Evolutionary conservation across 1,140 invertebrate genomes (phyloP), one percentile per base, ranked within the genome.

Genomic region (Drosophila simulans): DNA sequence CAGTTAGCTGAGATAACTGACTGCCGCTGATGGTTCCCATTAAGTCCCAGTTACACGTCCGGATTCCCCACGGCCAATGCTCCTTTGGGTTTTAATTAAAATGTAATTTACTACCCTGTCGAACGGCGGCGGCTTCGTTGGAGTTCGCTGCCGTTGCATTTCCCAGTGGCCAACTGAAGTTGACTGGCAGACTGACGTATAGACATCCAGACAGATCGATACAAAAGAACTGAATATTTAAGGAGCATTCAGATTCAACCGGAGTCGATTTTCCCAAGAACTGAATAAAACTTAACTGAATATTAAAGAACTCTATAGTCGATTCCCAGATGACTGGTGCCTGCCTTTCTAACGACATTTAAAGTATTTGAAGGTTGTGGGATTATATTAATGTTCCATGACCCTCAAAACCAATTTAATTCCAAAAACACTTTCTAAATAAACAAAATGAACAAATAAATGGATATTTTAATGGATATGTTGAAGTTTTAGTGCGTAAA

Each of bases 91-190:
- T 84, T 89, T 89, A 89, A 89, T 89, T 84, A 84, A 89, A 89
- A 84, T 84, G 85, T 89, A 89, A 89, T 89, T 89, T 80, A 77
- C 76, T 62, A 74, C 53, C 83, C 68, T 57, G 60, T 69, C 62
- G 59, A 66, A 69, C 37, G 53, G 20, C 31, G 43, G 39, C 22
- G 40, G 17, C 43, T 62, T 22, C 56, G 35, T 15, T 65, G 15
- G 58, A 49, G 63, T 63, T 49, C 27, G 58, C 58, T 35, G 53
- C 35, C 45, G 27, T 22, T 77, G 74, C 74, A 76, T 46, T 77
- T 77, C 34, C 39, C 37, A 57, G 52, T 48, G 66, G 43, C 27
- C 46, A 8, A 76, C 40, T 64, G 55, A 46, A 76, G 43, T 63
- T 73, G 60, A 60, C 42, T 49, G 45, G 52, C 46, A 56, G 66